Base-by-base conservation (phyloP, 2,888 invertebrate genomes). In the Chrysotoxum bicinctum region DNA sequence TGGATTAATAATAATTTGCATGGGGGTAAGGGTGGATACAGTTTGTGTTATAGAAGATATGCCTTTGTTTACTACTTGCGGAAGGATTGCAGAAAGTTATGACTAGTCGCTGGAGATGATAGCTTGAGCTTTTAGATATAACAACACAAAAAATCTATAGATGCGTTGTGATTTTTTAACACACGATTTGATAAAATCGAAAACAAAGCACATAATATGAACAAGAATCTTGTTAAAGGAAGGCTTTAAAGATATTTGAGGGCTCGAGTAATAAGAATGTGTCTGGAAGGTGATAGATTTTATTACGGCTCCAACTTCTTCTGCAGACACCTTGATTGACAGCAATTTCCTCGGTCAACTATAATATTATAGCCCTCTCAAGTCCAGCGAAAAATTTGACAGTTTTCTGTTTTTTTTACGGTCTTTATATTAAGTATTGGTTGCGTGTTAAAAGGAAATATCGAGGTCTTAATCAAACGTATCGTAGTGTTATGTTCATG, bases 1-100 rank as follows among this genome's bases (percentile, higher is more conserved):
- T 70, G 77, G 69, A 77, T 70, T 77, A 54, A 62, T 70, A 77
- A 62, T 70, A 77, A 62, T 77, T 77, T 77, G 60, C 54, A 77
- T 68, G 30, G 52, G 45, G 30, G 54, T 16, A 10, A 16, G 35
- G 19, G 26, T 50, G n/a, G n/a, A n/a, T n/a, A n/a, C n/a, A 50
- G 35, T 50, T 50, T 35, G 21, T 30, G 26, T 43, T 16, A 5
- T 9, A 12, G 10, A 12, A 32, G 35, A 35, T 35, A 21, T 58
- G 16, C 3, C 37, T 12, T 58, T 58, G 58, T 58, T 35, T 58
- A 32, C 19, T 32, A 58, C 32, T 56, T 21, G 58, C 6, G 58
- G 35, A 37, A 21, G 58, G 35, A 6, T 58, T 35, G 12, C 2
- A 58, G 2, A 32, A 58, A 58, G 58, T 58, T 58, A 35, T 58